Evolutionary conservation across 2,113 vertebrate genomes (phyloP).

Genomic region (Calidris pygmaea): DNA sequence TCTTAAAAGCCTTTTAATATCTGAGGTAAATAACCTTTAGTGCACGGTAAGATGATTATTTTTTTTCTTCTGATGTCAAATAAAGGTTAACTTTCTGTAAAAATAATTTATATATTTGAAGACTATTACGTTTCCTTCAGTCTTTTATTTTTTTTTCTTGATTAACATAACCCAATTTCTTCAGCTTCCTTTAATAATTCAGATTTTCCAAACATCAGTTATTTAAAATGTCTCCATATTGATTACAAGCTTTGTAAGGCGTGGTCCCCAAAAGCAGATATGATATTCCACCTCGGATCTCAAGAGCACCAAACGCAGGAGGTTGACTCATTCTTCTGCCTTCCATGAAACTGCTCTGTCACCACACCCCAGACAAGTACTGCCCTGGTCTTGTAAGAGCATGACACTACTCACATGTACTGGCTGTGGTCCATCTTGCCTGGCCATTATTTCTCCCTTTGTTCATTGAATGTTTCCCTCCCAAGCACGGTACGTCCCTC

Average conservation of each 20-base stretch:
- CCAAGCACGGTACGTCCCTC: accelerated
- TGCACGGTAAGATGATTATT: neutral
- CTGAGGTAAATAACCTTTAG: neutral
- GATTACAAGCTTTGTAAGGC: neutral
- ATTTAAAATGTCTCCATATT: neutral
- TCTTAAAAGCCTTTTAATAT: neutral
- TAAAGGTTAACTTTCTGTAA: neutral
- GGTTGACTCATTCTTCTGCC: neutral
- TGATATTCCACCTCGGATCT: neutral
- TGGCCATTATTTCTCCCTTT: neutral
- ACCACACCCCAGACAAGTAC: neutral
- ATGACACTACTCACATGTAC: accelerated
- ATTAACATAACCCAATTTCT: neutral
- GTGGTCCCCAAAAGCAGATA: neutral
- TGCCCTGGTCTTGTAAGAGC: neutral
- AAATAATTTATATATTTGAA: neutral
- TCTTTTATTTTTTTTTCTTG: neutral
- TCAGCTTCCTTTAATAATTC: neutral
- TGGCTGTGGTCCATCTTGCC: neutral
- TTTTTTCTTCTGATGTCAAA: neutral
- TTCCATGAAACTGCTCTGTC: neutral
- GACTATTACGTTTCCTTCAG: neutral
- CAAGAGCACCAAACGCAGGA: neutral
- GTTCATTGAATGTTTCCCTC: neutral
- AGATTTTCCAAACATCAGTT: neutral